Evolutionary conservation across 64 coral and sea anemone genomes (phyloP).

Genomic region (Anthopleura sola): DNA sequence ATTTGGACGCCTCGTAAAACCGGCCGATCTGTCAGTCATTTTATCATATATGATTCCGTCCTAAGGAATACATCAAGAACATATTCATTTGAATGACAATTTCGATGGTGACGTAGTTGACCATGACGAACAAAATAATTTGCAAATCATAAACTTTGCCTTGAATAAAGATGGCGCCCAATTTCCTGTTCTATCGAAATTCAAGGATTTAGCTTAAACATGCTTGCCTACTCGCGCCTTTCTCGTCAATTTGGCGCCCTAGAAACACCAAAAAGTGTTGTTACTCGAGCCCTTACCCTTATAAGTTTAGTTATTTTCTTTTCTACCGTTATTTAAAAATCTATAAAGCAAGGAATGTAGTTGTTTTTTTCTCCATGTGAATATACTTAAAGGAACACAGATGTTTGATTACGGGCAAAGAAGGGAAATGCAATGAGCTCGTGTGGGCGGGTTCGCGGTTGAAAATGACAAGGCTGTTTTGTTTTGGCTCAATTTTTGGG

Average conservation of each 20-base stretch:
- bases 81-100: constrained; percentile 12
- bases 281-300: background rate
- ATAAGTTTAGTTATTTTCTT: background rate
- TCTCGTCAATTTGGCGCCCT: background rate
- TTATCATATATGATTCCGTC: constrained; percentile 56
- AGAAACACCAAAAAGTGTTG: background rate
- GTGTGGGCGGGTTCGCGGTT: background rate
- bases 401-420: background rate
- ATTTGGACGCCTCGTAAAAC: constrained; percentile 62
- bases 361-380: background rate
- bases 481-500: background rate
- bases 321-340: background rate
- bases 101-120: background rate
- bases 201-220: background rate
- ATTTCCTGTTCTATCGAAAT: background rate
- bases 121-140: background rate
- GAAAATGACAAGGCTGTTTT: background rate
- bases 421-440: background rate
- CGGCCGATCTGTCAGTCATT: constrained; percentile 51
- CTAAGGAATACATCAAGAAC: constrained; percentile 11
- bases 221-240: background rate
- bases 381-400: background rate
- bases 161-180: background rate
- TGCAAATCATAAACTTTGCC: background rate
- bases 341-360: background rate